Conservation (phyloP, 2,113 vertebrate species). For the Phalacrocorax aristotelis region DNA sequence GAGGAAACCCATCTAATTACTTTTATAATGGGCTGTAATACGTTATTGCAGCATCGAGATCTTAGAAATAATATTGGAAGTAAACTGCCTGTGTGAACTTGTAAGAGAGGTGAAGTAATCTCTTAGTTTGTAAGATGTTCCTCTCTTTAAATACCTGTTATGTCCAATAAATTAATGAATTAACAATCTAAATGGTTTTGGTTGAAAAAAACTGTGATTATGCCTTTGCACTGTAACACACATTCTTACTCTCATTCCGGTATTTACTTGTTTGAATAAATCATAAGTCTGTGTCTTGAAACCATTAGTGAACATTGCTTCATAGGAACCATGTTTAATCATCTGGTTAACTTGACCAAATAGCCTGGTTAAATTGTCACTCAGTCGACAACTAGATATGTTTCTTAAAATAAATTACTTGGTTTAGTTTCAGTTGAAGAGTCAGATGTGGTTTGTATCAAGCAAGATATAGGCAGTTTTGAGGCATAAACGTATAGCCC, state of each 20-base stretch:
- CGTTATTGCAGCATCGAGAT: fast-evolving
- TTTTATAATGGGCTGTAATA: not conserved
- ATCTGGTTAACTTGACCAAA: not conserved
- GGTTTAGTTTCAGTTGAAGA: not conserved
- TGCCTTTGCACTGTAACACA: not conserved
- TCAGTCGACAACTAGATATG: not conserved
- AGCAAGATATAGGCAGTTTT: not conserved
- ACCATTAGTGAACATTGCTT: not conserved
- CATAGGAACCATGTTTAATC: not conserved
- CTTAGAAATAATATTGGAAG: not conserved
- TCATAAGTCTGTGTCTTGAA: not conserved
- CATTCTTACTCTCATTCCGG: not conserved
- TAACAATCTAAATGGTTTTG: not conserved
- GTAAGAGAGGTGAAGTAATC: not conserved
- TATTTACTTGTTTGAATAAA: not conserved
- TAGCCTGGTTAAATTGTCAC: not conserved
- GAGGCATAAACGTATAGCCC: not conserved
- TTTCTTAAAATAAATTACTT: not conserved
- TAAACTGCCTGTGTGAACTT: not conserved
- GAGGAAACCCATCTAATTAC: not conserved
- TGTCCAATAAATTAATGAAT: not conserved
- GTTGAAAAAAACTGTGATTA: not conserved
- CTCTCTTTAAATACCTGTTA: not conserved
- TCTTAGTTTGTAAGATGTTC: not conserved
- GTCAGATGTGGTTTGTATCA: not conserved